Evolutionary conservation across 2,888 invertebrate genomes (phyloP), one percentile per base, ranked within the genome.

Genomic region (Gryllus longicercus): DNA sequence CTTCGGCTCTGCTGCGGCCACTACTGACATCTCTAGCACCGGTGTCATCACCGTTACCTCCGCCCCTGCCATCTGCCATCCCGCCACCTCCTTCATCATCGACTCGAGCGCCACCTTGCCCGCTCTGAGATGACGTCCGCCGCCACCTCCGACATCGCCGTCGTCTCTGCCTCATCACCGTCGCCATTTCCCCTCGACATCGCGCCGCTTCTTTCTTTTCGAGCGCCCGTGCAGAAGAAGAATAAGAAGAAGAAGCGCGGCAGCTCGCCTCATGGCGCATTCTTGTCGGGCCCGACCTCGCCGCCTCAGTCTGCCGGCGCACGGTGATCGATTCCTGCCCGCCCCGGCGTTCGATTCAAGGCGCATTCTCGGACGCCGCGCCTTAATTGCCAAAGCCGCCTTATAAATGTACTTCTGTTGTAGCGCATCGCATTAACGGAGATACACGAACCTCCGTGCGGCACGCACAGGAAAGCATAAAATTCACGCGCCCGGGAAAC

Each of bases 391-490:
- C 63, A n/a, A 63, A 63, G 63, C 14, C 63, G 63, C 63, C 63
- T 63, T 63, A 63, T 63, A 63, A 63, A 63, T 63, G 63, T 63
- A 63, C 63, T 63, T n/a, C 4, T 63, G 14, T n/a, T 63, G 63
- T 63, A 14, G n/a, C 63, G 63, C 63, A 63, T 63, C n/a, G 63
- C 63, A 63, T 63, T 63, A 38, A 63, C 0, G 63, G 63, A 14
- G 63, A n/a, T 18, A 63, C 63, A 38, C 38, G 38, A 38, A 38
- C 38, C 8, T 38, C 38, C 38, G 38, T 38, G 38, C 63, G 14
- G 63, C 63, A 63, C 63, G 63, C 63, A 63, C 63, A 63, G 63
- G 63, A 16, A 63, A 63, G 63, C 63, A 63, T 63, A 63, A 14
- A 63, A 8, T 63, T 16, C 63, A 16, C 63, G 14, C 63, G 63